Percentiles rank a stretch among this genome's conserved stretches.
Conservation (phyloP, 2,113 vertebrate genomes). For the Ploceus nigricollis region DNA sequence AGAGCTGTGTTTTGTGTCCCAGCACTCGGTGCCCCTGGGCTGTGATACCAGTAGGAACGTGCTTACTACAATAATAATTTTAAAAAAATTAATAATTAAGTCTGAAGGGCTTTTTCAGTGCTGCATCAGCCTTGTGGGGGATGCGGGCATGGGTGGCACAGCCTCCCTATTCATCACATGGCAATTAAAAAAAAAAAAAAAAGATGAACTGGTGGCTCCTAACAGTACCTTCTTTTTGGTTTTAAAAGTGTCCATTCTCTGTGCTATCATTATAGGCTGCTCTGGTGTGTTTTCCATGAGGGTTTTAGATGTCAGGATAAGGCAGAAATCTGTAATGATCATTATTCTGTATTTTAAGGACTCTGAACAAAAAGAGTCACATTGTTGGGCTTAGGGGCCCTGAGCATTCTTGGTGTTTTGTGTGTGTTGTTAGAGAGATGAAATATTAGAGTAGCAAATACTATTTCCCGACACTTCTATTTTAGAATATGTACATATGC, state of each 20-base stretch:
- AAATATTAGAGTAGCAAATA: not conserved
- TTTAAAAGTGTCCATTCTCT: not conserved
- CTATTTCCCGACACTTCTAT: not conserved
- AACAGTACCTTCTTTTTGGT: not conserved
- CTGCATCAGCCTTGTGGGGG: not conserved
- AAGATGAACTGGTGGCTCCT: not conserved
- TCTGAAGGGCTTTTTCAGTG: not conserved
- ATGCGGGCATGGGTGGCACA: not conserved
- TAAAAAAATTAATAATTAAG: not conserved
- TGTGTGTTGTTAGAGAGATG: not conserved
- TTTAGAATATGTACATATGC: not conserved
- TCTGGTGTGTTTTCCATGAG: not conserved
- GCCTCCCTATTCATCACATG: not conserved
- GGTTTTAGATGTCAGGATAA: not conserved
- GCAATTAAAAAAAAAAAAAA: not conserved
- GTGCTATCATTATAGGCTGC: not conserved
- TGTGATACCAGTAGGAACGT: accelerated
- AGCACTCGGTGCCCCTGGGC: not conserved
- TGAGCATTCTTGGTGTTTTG: not conserved
- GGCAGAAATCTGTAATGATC: not conserved
- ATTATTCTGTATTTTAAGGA: not conserved
- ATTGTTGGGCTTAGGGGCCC: not conserved
- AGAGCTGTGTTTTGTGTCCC: not conserved
- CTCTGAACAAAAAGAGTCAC: not conserved
- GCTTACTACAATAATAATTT: not conserved